Percentiles rank a stretch among this genome's conserved stretches.
phyloP scores from a whole-genome alignment of 2,113 vertebrate genomes.

The Vicugna pacos region DNA sequence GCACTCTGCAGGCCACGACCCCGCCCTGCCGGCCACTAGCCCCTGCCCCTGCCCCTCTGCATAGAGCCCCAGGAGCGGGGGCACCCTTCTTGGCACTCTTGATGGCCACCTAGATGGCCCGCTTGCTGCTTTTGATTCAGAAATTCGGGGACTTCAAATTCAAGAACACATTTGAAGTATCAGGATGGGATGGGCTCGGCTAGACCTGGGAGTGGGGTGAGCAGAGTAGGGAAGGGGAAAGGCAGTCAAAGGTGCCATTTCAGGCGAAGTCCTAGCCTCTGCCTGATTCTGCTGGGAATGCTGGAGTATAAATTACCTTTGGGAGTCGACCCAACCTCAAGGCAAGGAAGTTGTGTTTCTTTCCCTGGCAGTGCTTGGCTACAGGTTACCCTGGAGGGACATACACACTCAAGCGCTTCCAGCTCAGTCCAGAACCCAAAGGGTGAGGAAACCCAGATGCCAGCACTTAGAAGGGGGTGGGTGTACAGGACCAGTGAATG shows the following conservation, averaged over 20 bases:
- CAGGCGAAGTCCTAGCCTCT: neutral
- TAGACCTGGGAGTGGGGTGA: neutral
- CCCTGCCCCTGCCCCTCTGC: neutral
- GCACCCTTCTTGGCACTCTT: too few species aligned
- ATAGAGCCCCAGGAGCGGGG: too few species aligned
- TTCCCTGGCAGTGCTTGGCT: neutral
- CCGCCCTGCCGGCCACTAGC: neutral
- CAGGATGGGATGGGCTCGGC: neutral
- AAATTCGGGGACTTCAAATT: conserved; percentile 8
- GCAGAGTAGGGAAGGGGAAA: neutral
- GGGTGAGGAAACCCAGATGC: neutral
- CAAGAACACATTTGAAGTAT: neutral
- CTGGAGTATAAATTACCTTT: neutral
- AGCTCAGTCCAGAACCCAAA: neutral
- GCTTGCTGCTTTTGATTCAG: neutral
- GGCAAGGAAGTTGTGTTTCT: neutral
- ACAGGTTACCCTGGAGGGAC: too few species aligned
- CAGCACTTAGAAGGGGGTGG: neutral
- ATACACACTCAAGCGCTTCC: neutral
- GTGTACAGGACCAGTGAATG: neutral
- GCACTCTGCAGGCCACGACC: neutral
- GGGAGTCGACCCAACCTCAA: neutral
- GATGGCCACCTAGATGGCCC: neutral
- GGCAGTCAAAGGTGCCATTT: neutral
- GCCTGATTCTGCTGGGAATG: neutral